These are phyloP conservation scores for Macrotrachela quadricornifera DNA, from an alignment of 1,140 invertebrate genomes.

Conservation along the genomic window DNA sequence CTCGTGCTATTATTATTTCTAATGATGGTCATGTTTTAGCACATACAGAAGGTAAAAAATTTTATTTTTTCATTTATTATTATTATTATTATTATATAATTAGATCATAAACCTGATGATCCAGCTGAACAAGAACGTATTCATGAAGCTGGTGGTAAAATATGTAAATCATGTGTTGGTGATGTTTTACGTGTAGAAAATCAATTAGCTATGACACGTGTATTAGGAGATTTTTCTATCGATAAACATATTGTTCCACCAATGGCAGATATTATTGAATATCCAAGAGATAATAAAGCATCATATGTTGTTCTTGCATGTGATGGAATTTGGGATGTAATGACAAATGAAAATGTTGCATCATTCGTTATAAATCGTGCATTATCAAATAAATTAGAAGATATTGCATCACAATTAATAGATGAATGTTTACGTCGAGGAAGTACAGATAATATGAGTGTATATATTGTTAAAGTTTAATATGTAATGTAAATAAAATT, in stretches of 20 bases:
- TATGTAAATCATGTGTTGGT: constrained; percentile 44
- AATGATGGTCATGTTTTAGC: constrained; percentile 42
- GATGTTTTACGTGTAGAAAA: constrained; percentile 69
- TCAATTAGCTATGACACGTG: constrained; percentile 61
- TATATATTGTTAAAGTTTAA: no score
- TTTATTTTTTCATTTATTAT: no score
- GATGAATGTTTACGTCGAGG: no score
- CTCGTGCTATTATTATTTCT: constrained; percentile 59
- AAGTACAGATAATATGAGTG: no score
- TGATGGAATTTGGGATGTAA: constrained; percentile 95
- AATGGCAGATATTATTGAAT: constrained; percentile 78
- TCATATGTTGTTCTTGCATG: constrained; percentile 83
- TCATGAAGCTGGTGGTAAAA: constrained; percentile 77
- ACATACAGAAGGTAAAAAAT: no score
- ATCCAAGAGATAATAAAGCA: constrained; percentile 37
- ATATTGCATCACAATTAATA: no score
- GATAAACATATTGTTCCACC: constrained; percentile 80
- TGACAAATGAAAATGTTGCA: constrained; percentile 78
- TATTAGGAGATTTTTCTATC: constrained; percentile 95
- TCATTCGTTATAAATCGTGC: constrained; percentile 44
- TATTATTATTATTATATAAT: constrained; percentile 61
- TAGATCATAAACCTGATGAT: constrained; percentile 80
- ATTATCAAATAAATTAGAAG: no score
- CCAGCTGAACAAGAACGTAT: constrained; percentile 77
- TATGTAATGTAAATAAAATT: no score